Conservation (phyloP, 2,888 invertebrate genomes). For the Epirrita christyi region DNA sequence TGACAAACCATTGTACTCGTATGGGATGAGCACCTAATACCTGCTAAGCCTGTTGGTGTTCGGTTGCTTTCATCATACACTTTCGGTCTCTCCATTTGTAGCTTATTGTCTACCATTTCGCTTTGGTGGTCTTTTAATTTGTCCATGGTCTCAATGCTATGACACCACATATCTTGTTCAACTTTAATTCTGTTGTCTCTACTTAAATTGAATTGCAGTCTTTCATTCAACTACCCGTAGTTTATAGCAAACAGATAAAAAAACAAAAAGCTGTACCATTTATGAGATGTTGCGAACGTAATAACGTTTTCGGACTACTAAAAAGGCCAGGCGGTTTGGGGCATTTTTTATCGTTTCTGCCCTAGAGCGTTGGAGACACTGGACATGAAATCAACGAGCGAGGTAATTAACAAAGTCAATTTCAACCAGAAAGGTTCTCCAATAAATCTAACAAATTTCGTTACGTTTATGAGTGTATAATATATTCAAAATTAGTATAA, state of each 20-base stretch:
- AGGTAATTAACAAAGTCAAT: no score
- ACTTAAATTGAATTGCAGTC: constrained; percentile 13
- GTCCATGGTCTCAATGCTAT: not conserved
- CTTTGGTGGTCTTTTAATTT: not conserved
- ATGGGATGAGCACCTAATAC: no score
- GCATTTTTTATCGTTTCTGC: constrained; percentile 32
- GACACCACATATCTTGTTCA: not conserved
- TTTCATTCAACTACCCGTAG: constrained; percentile 4
- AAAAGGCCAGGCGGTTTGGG: constrained; percentile 28
- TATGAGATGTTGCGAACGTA: constrained; percentile 27
- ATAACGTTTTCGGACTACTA: constrained; percentile 32
- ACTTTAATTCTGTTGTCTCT: not conserved
- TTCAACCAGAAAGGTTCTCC: no score
- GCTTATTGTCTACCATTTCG: no score
- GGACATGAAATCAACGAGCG: constrained; percentile 13
- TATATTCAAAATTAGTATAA: no score
- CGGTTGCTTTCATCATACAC: no score
- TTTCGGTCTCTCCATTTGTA: no score
- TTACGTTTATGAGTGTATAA: no score
- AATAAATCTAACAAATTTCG: no score
- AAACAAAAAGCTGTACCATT: constrained; percentile 32
- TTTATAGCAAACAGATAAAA: constrained; percentile 28
- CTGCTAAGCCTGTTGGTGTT: no score
- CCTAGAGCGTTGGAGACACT: not conserved
- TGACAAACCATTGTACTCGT: no score